A percentile compares a stretch with the other conserved stretches of the same genome.
Conservation (phyloP, 2,888 invertebrate genomes). For the Chalcis sispes region DNA sequence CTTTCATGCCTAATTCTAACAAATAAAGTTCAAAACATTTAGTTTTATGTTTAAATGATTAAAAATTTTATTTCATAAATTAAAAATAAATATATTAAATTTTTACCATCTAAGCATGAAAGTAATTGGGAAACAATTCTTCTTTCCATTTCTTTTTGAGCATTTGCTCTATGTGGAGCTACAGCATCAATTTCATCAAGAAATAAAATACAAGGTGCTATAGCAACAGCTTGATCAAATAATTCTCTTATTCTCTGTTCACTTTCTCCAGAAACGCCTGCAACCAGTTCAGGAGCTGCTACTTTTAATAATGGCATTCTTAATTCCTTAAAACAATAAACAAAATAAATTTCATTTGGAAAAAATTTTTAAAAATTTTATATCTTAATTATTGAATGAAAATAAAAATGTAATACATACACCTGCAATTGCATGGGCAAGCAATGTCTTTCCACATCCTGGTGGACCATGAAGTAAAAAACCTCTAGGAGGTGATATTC, state of each 20-base stretch:
- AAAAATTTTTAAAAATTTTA: conserved; percentile 46
- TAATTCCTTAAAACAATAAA: conserved; percentile 81
- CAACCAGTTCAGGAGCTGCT: conserved; percentile 93
- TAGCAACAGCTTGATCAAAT: conserved; percentile 88
- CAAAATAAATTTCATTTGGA: neutral
- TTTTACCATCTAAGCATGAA: conserved; percentile 89
- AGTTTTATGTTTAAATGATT: conserved; percentile 15
- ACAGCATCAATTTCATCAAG: conserved; percentile 99
- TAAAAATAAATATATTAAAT: neutral
- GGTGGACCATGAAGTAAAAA: conserved; percentile 97
- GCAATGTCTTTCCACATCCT: conserved; percentile 92
- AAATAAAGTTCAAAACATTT: conserved; percentile 27
- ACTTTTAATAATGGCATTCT: conserved; percentile 90
- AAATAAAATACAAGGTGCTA: conserved; percentile 91
- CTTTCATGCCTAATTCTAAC: conserved; percentile 77
- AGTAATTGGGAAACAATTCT: conserved; percentile 95
- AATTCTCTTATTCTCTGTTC: conserved; percentile 94
- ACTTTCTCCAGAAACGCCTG: conserved; percentile 96
- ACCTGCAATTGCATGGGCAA: conserved; percentile 90
- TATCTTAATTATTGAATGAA: neutral
- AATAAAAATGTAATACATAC: conserved; percentile 75
- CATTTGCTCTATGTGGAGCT: conserved; percentile 91
- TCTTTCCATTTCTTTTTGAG: conserved; percentile 96
- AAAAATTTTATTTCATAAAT: neutral
- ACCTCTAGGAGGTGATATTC: conserved; percentile 92